Conservation (phyloP, 30 jellyfish, hydroid and myxozoan species). For the Mastigias papua region DNA sequence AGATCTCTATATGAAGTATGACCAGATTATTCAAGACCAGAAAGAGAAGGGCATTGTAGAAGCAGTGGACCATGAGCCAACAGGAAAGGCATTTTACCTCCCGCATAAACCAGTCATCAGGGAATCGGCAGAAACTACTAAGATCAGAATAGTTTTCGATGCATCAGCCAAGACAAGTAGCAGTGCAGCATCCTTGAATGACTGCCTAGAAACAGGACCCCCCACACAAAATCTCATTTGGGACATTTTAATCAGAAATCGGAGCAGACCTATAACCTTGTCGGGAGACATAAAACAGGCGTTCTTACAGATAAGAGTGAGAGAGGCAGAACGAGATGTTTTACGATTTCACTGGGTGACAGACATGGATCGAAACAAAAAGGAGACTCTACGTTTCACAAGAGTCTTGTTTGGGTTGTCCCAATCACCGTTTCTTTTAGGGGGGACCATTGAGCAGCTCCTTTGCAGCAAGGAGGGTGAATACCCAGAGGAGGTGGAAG, state of each 20-base stretch:
- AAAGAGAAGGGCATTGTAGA: slow-evolving; percentile 68
- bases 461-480: slow-evolving; percentile 44
- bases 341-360: slow-evolving; percentile 57
- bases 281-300: slow-evolving; percentile 51
- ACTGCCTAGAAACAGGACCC: slow-evolving; percentile 87
- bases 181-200: slow-evolving; percentile 72
- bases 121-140: slow-evolving; percentile 66
- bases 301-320: slow-evolving; percentile 33
- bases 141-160: slow-evolving; percentile 64
- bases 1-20: slow-evolving; percentile 54
- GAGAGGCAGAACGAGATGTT: slow-evolving; percentile 61
- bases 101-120: slow-evolving; percentile 74
- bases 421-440: slow-evolving; percentile 76
- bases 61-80: slow-evolving; percentile 28
- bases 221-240: slow-evolving; percentile 39
- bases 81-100: slow-evolving; percentile 50
- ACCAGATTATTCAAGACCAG: slow-evolving; percentile 69
- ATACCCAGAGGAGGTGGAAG: slow-evolving; percentile 44
- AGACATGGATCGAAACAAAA: slow-evolving; percentile 25
- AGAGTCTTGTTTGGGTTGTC: slow-evolving; percentile 71
- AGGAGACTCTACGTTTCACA: slow-evolving; percentile 59
- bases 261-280: slow-evolving; percentile 20
- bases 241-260: background rate
- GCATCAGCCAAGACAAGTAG: slow-evolving; percentile 71
- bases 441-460: slow-evolving; percentile 64